These are phyloP conservation scores for Carollia perspicillata DNA, from an alignment of 2,113 vertebrate species.

Conservation along the genomic window DNA sequence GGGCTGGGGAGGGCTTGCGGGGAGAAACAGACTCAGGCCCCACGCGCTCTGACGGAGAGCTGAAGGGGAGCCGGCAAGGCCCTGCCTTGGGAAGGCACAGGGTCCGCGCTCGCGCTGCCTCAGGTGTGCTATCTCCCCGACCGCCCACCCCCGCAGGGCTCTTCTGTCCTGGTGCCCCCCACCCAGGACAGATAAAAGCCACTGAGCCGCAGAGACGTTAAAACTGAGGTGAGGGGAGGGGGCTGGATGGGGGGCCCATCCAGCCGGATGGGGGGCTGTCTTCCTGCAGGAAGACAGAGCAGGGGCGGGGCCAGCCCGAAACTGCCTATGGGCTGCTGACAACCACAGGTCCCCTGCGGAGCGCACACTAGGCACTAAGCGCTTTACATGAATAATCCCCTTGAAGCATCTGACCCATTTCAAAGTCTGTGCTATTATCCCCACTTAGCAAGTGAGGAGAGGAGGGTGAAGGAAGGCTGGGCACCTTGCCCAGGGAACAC, in stretches of 20 bases:
- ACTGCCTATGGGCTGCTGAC: rapidly evolving
- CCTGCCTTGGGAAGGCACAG: rapidly evolving
- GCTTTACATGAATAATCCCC: rapidly evolving
- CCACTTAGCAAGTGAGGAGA: not conserved
- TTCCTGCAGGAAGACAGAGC: not conserved
- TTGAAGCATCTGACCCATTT: not conserved
- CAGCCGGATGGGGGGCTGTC: too few species aligned
- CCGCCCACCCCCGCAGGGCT: too few species aligned
- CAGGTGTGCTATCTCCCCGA: rapidly evolving
- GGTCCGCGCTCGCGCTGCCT: rapidly evolving
- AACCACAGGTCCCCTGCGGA: rapidly evolving
- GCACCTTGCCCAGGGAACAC: not conserved
- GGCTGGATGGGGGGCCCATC: not conserved
- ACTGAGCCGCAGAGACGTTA: not conserved
- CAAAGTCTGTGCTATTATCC: not conserved
- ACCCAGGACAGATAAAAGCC: not conserved
- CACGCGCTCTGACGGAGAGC: rapidly evolving
- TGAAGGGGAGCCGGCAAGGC: rapidly evolving
- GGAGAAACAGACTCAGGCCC: slow-evolving; percentile 73
- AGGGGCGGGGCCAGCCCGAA: not conserved
- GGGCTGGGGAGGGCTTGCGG: too few species aligned
- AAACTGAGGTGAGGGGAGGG: not conserved
- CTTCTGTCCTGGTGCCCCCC: not conserved
- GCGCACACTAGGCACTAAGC: rapidly evolving
- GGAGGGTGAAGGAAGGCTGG: not conserved